Base-by-base conservation (phyloP, 2,797 vertebrate genomes). In the Meda fulgida region DNA sequence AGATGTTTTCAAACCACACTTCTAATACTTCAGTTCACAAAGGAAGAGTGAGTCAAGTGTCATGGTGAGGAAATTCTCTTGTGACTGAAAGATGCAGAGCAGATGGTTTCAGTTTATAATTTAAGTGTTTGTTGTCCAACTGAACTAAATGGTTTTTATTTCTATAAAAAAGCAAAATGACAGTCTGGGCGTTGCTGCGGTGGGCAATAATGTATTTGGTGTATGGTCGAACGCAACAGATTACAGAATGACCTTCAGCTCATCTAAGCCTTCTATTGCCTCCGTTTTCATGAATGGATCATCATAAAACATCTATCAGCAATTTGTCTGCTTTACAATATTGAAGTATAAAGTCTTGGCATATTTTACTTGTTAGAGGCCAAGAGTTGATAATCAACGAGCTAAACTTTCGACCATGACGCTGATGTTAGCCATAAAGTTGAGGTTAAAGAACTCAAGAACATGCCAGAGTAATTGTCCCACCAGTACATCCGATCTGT, bases 381-480 rank as follows among this genome's bases (percentile, higher is more conserved):
- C 26, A 23, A 2, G 19, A 34, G 55, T 34, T 73, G 26, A 73
- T 82, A 14, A 58, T 38, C 51, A 29, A 60, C 53, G n/a, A 46
- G 26, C 13, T 60, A 31, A 34, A 60, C 7, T 9, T 60, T 18
- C 1, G 3, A 29, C n/a, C n/a, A 6, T 70, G 11, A 70, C 1
- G 14, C 13, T 38, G 19, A 46, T 16, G 38, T 63, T 36, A 11
- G 11, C 36, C 43, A 53, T 55, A 77, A 84, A 84, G 31, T 36
- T 77, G 34, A 69, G 51, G 63, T 40, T 40, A 60, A 84, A 10
- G 26, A 78, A 60, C 66, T 71, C n/a, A 55, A 38, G 38, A 34
- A 38, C 43, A 75, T 66, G 7, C 23, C 48, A 40, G 23, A 19
- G 66, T 81, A 69, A 69, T 43, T 58, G 36, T 69, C 19, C 63